Base-by-base conservation (phyloP, 2,888 invertebrate genomes). In the Dendrolimus pini region DNA sequence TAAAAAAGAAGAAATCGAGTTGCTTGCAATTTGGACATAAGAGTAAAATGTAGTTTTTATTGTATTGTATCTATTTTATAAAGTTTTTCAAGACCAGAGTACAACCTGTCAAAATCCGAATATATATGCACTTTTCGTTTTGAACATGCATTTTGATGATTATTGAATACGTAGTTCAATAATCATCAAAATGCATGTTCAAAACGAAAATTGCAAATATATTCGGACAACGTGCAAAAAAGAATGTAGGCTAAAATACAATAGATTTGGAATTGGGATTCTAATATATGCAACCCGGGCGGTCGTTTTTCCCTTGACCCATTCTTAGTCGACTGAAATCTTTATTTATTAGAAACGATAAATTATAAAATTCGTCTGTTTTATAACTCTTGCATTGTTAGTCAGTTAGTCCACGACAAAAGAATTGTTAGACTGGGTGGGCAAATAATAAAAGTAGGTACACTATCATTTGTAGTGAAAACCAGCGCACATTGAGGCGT, bases 291-390 rank as follows among this genome's bases (percentile, higher is more conserved):
- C 89, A 76, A 79, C 79, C 78, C 85, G 83, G 90, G 90, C 83
- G 90, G 90, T 86, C 87, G 78, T 90, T 90, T 90, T 90, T 89
- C 75, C 77, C 75, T 68, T 69, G 69, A 66, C 72, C 72, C 72
- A 68, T 73, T 77, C 76, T 77, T 76, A 80, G 83, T 77, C 75
- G 77, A 73, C 82, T 83, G 74, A 87, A 89, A 89, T 89, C 89
- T 89, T 90, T 90, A 89, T 90, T 89, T 90, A 90, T 89, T 89
- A 89, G 89, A 82, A 83, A 80, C 83, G 75, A 81, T 82, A 86
- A 85, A 85, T 84, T 86, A 86, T 86, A 80, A 84, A 81, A 78
- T 73, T 75, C 69, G 65, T 70, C 75, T 82, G 81, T 84, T 85
- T 86, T 86, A 83, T 80, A 73, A 74, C 70, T 65, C 64, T 67